Percentiles rank a stretch among this genome's conserved stretches.
Evolutionary conservation across 2,888 invertebrate species (phyloP).

Genomic region (Tigriopus californicus): DNA sequence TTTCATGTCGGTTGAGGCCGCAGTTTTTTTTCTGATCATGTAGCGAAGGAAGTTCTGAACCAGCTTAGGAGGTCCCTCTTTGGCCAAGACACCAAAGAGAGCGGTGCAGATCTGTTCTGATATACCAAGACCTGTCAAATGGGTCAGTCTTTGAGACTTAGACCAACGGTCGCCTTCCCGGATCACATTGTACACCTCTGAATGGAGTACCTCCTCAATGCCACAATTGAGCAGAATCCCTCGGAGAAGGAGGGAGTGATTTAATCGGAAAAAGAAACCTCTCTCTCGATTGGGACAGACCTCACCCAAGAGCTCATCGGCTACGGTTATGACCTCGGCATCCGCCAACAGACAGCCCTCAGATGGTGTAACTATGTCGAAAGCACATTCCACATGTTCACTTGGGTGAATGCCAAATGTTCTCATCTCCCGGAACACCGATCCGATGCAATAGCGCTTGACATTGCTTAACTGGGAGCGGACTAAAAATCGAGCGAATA

Average conservation of each 20-base stretch:
- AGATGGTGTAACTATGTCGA: conserved; percentile 69
- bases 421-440: conserved; percentile 59
- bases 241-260: conserved; percentile 54
- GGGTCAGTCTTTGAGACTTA: conserved; percentile 50
- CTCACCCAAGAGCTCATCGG: conserved; percentile 50
- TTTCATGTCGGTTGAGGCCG: conserved; percentile 43
- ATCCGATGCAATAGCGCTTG: conserved; percentile 65
- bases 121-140: conserved; percentile 44
- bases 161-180: conserved; percentile 39
- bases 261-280: conserved; percentile 49
- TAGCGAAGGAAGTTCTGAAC: conserved; percentile 40
- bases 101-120: conserved; percentile 42
- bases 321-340: conserved; percentile 61
- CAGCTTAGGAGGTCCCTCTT: conserved; percentile 42
- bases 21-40: conserved; percentile 47
- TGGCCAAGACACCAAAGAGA: conserved; percentile 44
- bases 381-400: conserved; percentile 74
- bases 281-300: conserved; percentile 43
- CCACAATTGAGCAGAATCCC: conserved; percentile 60
- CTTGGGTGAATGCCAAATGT: conserved; percentile 59
- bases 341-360: conserved; percentile 54
- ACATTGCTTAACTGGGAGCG: conserved; percentile 54
- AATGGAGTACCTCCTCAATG: conserved; percentile 40
- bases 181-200: conserved; percentile 22
- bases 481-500: conserved; percentile 62